Conservation (phyloP, 2,888 invertebrate genomes). For the Plusia festucae region DNA sequence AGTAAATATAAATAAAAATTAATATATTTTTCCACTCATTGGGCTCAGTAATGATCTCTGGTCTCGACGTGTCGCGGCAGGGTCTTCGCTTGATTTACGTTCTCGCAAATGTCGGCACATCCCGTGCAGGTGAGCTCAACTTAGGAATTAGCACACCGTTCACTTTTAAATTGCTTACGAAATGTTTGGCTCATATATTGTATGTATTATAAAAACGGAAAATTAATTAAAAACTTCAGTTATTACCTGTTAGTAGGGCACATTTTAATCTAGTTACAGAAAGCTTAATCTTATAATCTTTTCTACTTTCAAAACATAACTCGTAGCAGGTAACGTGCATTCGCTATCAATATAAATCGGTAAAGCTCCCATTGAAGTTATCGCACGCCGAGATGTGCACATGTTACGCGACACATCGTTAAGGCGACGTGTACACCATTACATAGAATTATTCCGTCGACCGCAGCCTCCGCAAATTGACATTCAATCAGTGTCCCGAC, state of each 20-base stretch:
- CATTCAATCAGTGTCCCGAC: conserved; percentile 88
- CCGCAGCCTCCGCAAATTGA: conserved; percentile 79
- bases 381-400: conserved; percentile 59
- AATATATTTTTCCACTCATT: conserved; percentile 46
- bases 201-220: not conserved
- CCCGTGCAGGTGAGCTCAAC: conserved; percentile 63
- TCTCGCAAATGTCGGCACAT: conserved; percentile 51
- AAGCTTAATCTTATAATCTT: not conserved
- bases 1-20: conserved; percentile 44
- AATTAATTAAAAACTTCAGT: not conserved
- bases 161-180: conserved; percentile 50
- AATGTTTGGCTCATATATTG: conserved; percentile 15
- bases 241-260: no score
- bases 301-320: not conserved
- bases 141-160: conserved; percentile 57
- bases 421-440: conserved; percentile 81
- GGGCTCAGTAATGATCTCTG: conserved; percentile 68
- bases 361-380: conserved; percentile 41
- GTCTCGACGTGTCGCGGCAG: conserved; percentile 60
- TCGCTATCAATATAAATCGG: conserved; percentile 42
- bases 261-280: not conserved
- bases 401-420: conserved; percentile 78
- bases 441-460: conserved; percentile 79
- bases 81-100: conserved; percentile 65
- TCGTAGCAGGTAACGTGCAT: conserved; percentile 11